phyloP scores from a whole-genome alignment of 2,797 vertebrate species.

The Pygocentrus nattereri region DNA sequence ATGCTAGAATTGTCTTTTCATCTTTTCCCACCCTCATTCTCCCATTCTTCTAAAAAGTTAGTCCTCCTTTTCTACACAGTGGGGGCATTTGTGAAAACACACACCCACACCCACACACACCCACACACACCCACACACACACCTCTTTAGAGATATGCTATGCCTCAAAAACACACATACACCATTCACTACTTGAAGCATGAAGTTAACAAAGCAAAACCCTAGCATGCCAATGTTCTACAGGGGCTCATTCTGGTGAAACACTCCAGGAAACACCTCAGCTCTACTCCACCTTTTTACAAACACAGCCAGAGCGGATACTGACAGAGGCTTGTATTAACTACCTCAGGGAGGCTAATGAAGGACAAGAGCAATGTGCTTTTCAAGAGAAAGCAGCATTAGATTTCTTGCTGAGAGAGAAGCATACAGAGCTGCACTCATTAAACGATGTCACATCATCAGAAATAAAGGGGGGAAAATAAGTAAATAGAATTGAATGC shows the following conservation, averaged over 20 bases:
- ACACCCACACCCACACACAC: no score
- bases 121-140: no score
- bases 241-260: not conserved
- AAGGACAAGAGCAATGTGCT: not conserved
- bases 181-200: not conserved
- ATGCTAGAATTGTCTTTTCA: no score
- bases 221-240: not conserved
- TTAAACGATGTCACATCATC: constrained; percentile 31
- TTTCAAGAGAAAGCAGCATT: not conserved
- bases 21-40: no score
- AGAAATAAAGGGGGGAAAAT: constrained; percentile 14
- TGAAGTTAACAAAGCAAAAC: not conserved
- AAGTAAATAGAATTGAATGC: constrained; percentile 51
- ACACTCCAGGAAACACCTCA: not conserved
- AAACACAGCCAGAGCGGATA: not conserved
- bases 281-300: not conserved
- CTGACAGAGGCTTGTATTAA: constrained; percentile 13
- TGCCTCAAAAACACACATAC: no score
- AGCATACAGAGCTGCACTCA: not conserved
- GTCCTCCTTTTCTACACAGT: no score
- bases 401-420: constrained; percentile 7
- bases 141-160: no score
- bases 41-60: no score
- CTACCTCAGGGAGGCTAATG: constrained; percentile 11
- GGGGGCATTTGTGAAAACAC: no score